Conservation (phyloP, 2,888 invertebrate genomes). For the Drosophila differens region DNA sequence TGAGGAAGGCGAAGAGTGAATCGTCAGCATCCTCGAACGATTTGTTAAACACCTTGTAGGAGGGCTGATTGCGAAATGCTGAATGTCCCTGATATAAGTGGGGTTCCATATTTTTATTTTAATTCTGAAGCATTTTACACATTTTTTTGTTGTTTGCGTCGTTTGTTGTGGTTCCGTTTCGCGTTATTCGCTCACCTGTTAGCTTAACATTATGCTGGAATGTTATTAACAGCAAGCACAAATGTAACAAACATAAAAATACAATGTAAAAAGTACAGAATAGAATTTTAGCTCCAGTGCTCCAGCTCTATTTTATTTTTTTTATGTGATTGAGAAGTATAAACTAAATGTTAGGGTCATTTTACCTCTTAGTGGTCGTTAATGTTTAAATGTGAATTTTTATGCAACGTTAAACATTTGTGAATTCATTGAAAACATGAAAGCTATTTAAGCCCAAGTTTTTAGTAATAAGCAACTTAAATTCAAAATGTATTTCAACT, state of each 20-base stretch:
- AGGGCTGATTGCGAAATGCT: constrained; percentile 73
- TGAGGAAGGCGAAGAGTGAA: constrained; percentile 63
- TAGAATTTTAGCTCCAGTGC: neutral
- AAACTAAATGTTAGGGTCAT: neutral
- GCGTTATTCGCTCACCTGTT: constrained; percentile 1
- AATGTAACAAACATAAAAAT: neutral
- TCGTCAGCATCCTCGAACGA: constrained; percentile 72
- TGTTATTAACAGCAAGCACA: constrained; percentile 23
- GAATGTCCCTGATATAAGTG: constrained; percentile 28
- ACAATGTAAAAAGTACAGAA: neutral
- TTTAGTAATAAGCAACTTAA: neutral
- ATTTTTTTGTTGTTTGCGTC: neutral
- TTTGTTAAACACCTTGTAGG: constrained; percentile 75
- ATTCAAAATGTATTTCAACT: constrained; percentile 37
- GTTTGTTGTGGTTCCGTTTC: constrained; percentile 12
- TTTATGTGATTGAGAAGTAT: neutral
- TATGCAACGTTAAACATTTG: constrained; percentile 53
- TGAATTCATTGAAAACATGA: neutral
- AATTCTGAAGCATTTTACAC: neutral
- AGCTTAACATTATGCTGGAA: neutral
- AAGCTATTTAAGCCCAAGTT: constrained; percentile 1
- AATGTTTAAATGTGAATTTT: constrained; percentile 18
- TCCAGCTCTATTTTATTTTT: neutral
- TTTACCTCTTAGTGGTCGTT: neutral
- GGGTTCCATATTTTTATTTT: constrained; percentile 26